Evolutionary conservation across 2,888 invertebrate species (phyloP), one percentile per base, ranked within the genome.

Genomic region (Megamerina dolium): DNA sequence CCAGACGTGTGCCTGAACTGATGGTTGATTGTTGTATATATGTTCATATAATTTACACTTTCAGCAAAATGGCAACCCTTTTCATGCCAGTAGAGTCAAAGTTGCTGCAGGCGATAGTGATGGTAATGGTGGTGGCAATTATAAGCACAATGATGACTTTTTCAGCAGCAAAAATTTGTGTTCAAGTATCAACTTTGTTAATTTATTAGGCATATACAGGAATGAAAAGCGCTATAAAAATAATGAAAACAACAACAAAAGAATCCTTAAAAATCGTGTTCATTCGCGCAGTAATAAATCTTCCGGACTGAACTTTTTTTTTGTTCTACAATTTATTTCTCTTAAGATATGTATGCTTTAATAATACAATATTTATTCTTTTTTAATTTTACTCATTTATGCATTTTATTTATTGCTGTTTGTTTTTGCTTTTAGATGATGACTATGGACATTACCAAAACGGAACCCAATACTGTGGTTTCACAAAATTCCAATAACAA

Each of bases 381-480:
- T 20, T 31, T 21, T n/a, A 23, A 23, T 23, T 19, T 18, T 16
- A 27, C 12, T 17, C 12, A 10, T 18, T 18, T 16, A 6, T 31
- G 29, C 20, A 29, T 2, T 12, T 42, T 46, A 34, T 21, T 42
- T 38, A 41, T 34, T 21, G 14, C 2, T 46, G 27, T 29, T 38
- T 37, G 6, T 37, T 41, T 35, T 31, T 46, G 9, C 39, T 46
- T 55, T 3, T 43, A 70, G 70, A 81, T 79, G 82, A 83, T 87
- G 81, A 87, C 86, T 77, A 88, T 89, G 88, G 89, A 89, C 75
- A 85, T 87, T 68, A 82, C 83, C 68, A 88, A 88, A 76, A 82
- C 84, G 65, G 81, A 81, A 72, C 75, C 77, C 69, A 66, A 66
- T 39, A 65, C 23, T 6, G n/a, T 71, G 61, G 70, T 73, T 59